phyloP scores from a whole-genome alignment of 1,140 invertebrate species.

The Drosophila navojoa region DNA sequence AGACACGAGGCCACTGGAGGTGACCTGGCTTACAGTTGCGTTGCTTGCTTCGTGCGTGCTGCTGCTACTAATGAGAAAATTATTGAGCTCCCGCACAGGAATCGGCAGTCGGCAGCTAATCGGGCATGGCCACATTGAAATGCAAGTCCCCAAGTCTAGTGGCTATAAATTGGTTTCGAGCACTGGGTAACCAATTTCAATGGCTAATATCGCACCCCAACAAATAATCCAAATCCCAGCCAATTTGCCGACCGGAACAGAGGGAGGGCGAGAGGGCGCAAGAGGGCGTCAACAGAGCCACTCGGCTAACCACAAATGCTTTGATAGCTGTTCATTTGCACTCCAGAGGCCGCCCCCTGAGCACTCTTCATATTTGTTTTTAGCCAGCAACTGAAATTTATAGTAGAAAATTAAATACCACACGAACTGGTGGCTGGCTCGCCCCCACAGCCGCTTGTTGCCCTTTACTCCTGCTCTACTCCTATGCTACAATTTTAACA shows the following conservation, averaged over 20 bases:
- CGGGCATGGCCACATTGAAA: slow-evolving; percentile 9
- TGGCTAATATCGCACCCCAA: slow-evolving; percentile 35
- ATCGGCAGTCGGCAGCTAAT: slow-evolving; percentile 15
- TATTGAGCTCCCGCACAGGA: slow-evolving; percentile 41
- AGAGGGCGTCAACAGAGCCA: slow-evolving; percentile 36
- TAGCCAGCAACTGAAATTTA: slow-evolving; percentile 55
- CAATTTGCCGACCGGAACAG: slow-evolving; percentile 56
- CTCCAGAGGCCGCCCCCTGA: not conserved
- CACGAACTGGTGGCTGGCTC: slow-evolving; percentile 24
- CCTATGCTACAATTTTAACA: slow-evolving; percentile 10
- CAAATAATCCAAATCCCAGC: slow-evolving; percentile 47
- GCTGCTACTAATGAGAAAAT: slow-evolving; percentile 69
- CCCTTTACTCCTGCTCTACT: not conserved
- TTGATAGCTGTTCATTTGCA: slow-evolving; percentile 61
- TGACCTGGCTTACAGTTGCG: slow-evolving; percentile 33
- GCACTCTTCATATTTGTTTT: slow-evolving; percentile 57
- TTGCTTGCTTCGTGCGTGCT: slow-evolving; percentile 46
- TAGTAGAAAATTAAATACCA: slow-evolving; percentile 72
- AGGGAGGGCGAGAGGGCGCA: not conserved
- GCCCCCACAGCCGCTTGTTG: not conserved
- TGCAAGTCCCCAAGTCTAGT: slow-evolving; percentile 4
- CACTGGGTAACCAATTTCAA: slow-evolving; percentile 44
- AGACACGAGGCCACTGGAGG: slow-evolving; percentile 16
- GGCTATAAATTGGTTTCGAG: slow-evolving; percentile 46
- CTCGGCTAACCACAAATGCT: slow-evolving; percentile 66